These are phyloP conservation scores for Gopherus flavomarginatus DNA, from an alignment of 2,113 vertebrate species.

Conservation along the genomic window DNA sequence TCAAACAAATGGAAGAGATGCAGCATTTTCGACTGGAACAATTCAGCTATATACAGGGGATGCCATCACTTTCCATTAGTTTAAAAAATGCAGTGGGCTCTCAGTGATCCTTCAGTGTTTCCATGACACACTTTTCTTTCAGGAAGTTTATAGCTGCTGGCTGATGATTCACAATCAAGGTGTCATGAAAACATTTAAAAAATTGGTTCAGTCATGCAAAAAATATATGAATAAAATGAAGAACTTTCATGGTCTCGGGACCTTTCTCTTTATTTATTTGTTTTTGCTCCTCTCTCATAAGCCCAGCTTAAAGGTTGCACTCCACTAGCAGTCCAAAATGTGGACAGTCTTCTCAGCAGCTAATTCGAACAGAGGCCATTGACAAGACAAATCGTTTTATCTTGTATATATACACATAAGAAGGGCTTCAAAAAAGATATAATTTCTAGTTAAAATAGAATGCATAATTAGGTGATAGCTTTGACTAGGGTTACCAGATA, in stretches of 20 bases:
- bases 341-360: not conserved
- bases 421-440: not conserved
- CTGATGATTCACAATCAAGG: constrained; percentile 43
- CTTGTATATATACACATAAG: not conserved
- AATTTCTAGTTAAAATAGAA: not conserved
- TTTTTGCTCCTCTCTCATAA: not conserved
- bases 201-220: constrained; percentile 4
- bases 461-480: not conserved
- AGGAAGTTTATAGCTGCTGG: constrained; percentile 34
- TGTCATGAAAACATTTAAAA: constrained; percentile 16
- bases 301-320: not conserved
- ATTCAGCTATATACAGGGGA: not conserved
- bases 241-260: not conserved
- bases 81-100: constrained; percentile 12
- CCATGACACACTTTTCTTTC: constrained; percentile 22
- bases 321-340: not conserved
- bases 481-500: too few species aligned
- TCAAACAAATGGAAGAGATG: not conserved
- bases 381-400: not conserved
- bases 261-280: not conserved
- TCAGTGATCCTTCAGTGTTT: constrained; percentile 37
- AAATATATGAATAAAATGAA: constrained; percentile 18
- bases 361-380: not conserved
- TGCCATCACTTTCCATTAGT: constrained; percentile 7
- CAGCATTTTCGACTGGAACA: not conserved